Percentiles rank a stretch among this genome's conserved stretches.
phyloP scores from a whole-genome alignment of 2,113 vertebrate species.

The Otolemur garnettii region DNA sequence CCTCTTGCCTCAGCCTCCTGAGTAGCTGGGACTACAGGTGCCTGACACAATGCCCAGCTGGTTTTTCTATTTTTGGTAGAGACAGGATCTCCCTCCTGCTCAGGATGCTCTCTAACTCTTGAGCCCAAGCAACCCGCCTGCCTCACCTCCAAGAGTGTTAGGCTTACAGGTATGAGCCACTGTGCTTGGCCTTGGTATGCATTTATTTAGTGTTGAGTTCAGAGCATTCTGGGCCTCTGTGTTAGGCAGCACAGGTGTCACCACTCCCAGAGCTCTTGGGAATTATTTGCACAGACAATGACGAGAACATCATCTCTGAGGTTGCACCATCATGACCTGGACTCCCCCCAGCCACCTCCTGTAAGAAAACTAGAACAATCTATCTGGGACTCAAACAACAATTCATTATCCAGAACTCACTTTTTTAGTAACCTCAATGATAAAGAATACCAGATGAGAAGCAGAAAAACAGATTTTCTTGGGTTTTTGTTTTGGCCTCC shows the following conservation, averaged over 20 bases:
- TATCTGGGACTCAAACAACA: background rate
- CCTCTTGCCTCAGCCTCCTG: too few relatives aligned
- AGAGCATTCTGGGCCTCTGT: background rate
- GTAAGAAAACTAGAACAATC: background rate
- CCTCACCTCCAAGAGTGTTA: too few relatives aligned
- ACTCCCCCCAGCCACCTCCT: too few relatives aligned
- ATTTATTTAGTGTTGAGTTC: background rate
- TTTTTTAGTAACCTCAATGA: background rate
- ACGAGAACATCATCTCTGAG: too few relatives aligned
- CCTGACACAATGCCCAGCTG: too few relatives aligned
- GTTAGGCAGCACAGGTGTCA: background rate
- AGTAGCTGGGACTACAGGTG: too few relatives aligned
- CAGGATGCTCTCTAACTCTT: too few relatives aligned
- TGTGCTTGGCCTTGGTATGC: background rate
- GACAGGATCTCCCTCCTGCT: too few relatives aligned
- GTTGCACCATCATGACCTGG: accelerated
- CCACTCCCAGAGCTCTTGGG: background rate
- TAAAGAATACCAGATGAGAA: background rate
- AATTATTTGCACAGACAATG: background rate
- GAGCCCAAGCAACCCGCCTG: too few relatives aligned
- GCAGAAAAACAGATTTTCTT: background rate
- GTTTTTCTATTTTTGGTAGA: too few relatives aligned
- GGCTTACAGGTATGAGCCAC: too few relatives aligned
- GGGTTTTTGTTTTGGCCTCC: background rate
- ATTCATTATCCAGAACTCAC: background rate